Base-by-base conservation (phyloP, 2,888 invertebrate species). In the Lomographa bimaculata region DNA sequence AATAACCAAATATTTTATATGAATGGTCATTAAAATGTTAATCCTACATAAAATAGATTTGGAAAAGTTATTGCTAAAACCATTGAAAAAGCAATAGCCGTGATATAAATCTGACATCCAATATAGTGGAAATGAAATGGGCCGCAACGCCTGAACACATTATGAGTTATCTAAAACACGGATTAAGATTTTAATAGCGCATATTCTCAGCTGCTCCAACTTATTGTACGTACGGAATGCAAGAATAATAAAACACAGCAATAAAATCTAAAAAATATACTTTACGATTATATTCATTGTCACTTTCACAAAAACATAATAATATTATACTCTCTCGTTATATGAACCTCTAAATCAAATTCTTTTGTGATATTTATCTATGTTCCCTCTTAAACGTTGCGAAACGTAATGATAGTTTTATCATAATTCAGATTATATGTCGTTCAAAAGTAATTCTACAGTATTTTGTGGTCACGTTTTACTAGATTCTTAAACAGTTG, bases 371-470 rank as follows among this genome's bases (percentile, higher is more conserved):
- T 53, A 18, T 48, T 51, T 58, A 38, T 52, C 53, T 60, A 59
- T 53, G 54, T 60, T 51, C 42, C 53, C 56, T 55, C 50, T 64
- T 60, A 55, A 60, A 62, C 62, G 57, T 55, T 56, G 62, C 57
- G 57, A 63, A 63, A 58, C 48, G 57, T 50, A 51, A 54, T 46
- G 51, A 63, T 67, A 64, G 57, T 64, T 63, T 62, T 46, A 54
- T 48, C 26, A 57, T 70, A 65, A 69, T 67, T 67, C 68, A 56
- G 46, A 39, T 29, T 10, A 14, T 36, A 55, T 56, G 55, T 58
- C 57, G 63, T 54, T 66, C 64, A 68, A 71, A 59, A 65, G 50
- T 54, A 38, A 20, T 18, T 34, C 73, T 74, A 77, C 62, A 55
- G 49, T 57, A 52, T 54, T 49, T 51, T 60, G 65, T 54, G 66